A percentile compares a stretch with the other conserved stretches of the same genome.
Conservation (phyloP, 2,113 vertebrate species). For the Dipodomys ordii region DNA sequence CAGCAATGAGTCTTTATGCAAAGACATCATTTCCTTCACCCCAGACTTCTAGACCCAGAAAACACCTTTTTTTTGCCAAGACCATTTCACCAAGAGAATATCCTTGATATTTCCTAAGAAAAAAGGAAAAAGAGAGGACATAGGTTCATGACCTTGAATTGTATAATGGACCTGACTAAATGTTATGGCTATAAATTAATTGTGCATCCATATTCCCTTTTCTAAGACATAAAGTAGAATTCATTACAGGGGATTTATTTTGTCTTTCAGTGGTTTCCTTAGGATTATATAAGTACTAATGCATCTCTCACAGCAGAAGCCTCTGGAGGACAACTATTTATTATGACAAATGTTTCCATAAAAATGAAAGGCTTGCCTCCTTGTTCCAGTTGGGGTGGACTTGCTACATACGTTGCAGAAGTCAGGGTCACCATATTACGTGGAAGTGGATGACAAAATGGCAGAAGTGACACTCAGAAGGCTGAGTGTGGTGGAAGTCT, state of each 20-base stretch:
- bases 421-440: accelerated
- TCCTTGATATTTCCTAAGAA: neutral
- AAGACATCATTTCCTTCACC: neutral
- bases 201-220: neutral
- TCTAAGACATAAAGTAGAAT: neutral
- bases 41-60: neutral
- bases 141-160: neutral
- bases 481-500: neutral
- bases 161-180: neutral
- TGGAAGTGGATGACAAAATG: neutral
- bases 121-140: neutral
- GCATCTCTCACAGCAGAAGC: slow-evolving; percentile 3
- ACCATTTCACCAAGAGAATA: neutral
- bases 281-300: neutral
- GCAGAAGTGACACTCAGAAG: neutral
- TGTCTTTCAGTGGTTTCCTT: neutral
- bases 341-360: neutral
- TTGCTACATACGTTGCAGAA: accelerated
- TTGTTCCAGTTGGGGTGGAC: accelerated
- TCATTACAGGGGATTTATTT: neutral
- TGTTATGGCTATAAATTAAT: neutral
- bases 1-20: neutral
- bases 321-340: neutral
- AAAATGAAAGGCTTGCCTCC: neutral
- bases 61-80: neutral